Base-by-base conservation (phyloP, 2,113 vertebrate species). In the Dryoscopus gambensis region DNA sequence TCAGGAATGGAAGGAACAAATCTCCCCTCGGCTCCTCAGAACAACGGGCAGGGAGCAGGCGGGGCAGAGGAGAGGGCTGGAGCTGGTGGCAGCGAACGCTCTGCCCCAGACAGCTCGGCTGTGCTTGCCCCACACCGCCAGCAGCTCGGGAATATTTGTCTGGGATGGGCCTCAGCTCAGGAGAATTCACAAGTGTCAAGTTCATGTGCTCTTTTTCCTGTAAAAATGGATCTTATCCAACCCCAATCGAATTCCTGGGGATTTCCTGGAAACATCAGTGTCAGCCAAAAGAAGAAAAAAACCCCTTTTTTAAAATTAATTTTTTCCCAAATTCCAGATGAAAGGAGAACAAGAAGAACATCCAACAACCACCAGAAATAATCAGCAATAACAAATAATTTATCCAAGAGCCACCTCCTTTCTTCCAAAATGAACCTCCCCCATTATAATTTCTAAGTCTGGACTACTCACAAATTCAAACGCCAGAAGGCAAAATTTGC, bases 271-370 rank as follows among this genome's bases (percentile, higher is more conserved):
- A 81, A 69, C 0, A 1, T 11, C 39, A 52, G 10, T 14, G 14
- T 15, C 15, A 47, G 60, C 33, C 31, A 50, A 80, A 79, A 25
- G 28, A 79, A 31, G 33, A 21, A 30, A 67, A 50, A 75, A 27
- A n/a, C 2, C 0, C 12, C 27, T 31, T 40, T 39, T 30, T 49
- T 6, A 9, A 6, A 23, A n/a, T n/a, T n/a, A n/a, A n/a, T 16
- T 4, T 2, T 25, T 22, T 10, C 11, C 18, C 13, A 18, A 21
- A 15, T 9, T 40, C 4, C 5, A 53, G 35, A 30, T 18, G 27
- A 25, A 49, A 53, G 22, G 17, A 62, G 62, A 82, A 1, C 15
- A 39, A 15, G 13, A 49, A 63, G 11, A 30, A 42, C 21, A 11
- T 31, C 42, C 11, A 60, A 37, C 25, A 60, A 33, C 50, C 22